Conservation (phyloP, 2,113 vertebrate genomes). For the Mastomys coucha region DNA sequence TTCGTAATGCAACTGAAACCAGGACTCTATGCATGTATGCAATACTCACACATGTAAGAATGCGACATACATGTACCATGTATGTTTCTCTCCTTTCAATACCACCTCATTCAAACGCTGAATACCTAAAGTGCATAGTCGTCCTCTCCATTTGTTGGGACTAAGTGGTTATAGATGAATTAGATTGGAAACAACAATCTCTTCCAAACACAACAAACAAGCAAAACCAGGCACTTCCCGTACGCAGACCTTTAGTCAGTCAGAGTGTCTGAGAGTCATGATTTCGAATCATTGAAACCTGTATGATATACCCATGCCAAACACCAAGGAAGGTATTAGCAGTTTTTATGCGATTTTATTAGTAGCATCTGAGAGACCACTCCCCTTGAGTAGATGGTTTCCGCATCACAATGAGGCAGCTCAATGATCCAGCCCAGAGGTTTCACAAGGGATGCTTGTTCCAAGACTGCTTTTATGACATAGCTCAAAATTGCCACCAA, state of each 20-base stretch:
- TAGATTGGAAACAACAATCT: not conserved
- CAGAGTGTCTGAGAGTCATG: conserved; percentile 47
- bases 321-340: conserved; percentile 53
- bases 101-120: not conserved
- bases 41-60: not conserved
- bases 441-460: conserved; percentile 66
- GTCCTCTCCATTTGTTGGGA: not conserved
- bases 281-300: conserved; percentile 71
- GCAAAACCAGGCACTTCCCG: not conserved
- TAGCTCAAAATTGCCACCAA: conserved; percentile 88
- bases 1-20: not conserved
- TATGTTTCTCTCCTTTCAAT: not conserved
- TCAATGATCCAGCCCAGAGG: conserved; percentile 71
- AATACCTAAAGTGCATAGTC: not conserved
- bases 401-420: conserved; percentile 61
- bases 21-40: not conserved
- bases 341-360: conserved; percentile 54
- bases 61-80: fast-evolving
- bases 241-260: not conserved
- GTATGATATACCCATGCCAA: conserved; percentile 46
- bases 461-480: conserved; percentile 54
- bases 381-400: conserved; percentile 27
- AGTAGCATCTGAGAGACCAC: conserved; percentile 62
- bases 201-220: not conserved
- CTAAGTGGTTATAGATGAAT: not conserved